These are phyloP conservation scores for Ellobium chinense DNA, from an alignment of 2,888 invertebrate species.

Conservation along the genomic window DNA sequence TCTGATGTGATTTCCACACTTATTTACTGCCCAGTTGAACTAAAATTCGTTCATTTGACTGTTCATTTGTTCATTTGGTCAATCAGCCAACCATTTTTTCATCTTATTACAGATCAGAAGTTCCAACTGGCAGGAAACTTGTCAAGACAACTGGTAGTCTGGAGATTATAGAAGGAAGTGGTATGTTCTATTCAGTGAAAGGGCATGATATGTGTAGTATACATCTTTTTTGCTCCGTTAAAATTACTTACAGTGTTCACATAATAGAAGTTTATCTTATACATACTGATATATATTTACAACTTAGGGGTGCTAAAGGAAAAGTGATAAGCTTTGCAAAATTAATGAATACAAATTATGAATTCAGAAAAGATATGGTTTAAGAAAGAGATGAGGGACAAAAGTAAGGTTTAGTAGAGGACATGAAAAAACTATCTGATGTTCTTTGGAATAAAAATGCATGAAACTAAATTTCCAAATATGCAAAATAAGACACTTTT, in stretches of 20 bases:
- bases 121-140: conserved; percentile 1
- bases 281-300: no score
- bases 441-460: no score
- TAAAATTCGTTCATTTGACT: background rate
- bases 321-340: no score
- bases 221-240: background rate
- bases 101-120: background rate
- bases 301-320: no score
- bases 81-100: background rate
- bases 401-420: no score
- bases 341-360: background rate
- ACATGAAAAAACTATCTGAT: no score
- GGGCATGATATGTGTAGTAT: background rate
- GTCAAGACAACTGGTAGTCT: conserved; percentile 32
- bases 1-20: no score
- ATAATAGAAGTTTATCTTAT: no score
- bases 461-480: no score
- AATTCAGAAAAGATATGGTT: no score
- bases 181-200: background rate
- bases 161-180: conserved; percentile 42
- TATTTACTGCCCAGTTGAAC: no score
- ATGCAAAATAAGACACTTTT: background rate
- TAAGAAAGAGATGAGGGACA: background rate
- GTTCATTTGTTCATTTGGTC: background rate
- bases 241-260: background rate